Conservation (phyloP, 2,888 invertebrate genomes). For the Leptopilina drosophilae region DNA sequence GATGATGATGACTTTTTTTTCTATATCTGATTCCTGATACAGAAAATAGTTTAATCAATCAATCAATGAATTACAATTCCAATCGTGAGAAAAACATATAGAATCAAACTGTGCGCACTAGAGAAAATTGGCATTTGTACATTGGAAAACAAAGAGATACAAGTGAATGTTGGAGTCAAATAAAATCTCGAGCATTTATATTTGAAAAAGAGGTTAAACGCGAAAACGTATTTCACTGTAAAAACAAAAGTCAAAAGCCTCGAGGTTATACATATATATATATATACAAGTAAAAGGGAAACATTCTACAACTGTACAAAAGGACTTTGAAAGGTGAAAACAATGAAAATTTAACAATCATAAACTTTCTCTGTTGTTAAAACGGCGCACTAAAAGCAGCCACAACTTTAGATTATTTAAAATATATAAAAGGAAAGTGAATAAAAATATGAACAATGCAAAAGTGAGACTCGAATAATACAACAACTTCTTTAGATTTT, state of each 20-base stretch:
- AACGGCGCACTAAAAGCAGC: too few relatives aligned
- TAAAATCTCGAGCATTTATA: slow-evolving; percentile 8
- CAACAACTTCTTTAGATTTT: slow-evolving; percentile 22
- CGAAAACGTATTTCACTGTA: neutral
- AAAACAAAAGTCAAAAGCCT: neutral
- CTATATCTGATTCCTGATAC: slow-evolving; percentile 10
- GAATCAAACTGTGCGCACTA: neutral
- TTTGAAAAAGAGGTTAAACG: slow-evolving; percentile 2
- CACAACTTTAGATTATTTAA: too few relatives aligned
- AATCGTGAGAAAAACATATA: slow-evolving; percentile 11
- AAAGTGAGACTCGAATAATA: neutral
- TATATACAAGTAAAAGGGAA: neutral
- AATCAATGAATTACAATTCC: neutral
- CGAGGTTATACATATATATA: neutral
- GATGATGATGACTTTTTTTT: neutral
- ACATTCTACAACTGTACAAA: slow-evolving; percentile 1
- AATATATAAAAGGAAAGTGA: too few relatives aligned
- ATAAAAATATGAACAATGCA: too few relatives aligned
- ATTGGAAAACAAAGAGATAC: neutral
- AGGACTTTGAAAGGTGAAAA: neutral
- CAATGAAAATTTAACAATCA: slow-evolving; percentile 21
- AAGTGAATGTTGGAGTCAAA: neutral
- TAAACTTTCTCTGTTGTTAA: slow-evolving; percentile 1
- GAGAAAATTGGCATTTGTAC: neutral
- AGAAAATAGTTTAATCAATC: neutral